Conservation (phyloP, 2,113 vertebrate genomes). For the Danio rerio region DNA sequence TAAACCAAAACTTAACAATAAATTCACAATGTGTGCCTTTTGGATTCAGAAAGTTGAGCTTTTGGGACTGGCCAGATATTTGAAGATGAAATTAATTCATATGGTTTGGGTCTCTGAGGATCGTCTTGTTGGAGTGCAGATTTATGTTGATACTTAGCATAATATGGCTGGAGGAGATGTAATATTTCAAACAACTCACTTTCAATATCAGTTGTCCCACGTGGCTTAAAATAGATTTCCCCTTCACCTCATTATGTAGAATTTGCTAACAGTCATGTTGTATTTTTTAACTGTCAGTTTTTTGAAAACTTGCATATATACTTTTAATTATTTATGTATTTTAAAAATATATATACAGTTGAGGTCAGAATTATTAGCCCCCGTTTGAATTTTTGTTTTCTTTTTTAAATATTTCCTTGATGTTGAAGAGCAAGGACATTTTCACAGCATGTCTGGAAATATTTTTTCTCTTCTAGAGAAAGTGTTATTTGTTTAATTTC, state of each 20-base stretch:
- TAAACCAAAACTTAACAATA: neutral
- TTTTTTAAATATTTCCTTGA: too few species aligned
- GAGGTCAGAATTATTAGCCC: too few species aligned
- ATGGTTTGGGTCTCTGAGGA: neutral
- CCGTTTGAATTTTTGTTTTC: too few species aligned
- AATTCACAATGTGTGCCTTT: neutral
- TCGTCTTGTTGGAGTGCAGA: neutral
- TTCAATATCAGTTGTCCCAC: neutral
- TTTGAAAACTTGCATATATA: neutral
- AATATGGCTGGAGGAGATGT: neutral
- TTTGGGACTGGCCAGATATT: neutral
- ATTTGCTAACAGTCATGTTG: neutral
- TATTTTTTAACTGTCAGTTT: neutral
- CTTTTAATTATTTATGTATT: too few species aligned
- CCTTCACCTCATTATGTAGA: neutral
- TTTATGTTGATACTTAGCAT: slow-evolving; percentile 14
- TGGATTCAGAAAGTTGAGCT: neutral
- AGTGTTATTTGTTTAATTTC: too few species aligned
- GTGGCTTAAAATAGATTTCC: neutral
- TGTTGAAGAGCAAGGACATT: too few species aligned
- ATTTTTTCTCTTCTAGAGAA: too few species aligned
- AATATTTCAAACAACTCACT: slow-evolving; percentile 21
- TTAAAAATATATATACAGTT: too few species aligned
- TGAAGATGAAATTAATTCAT: neutral
- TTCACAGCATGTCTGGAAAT: too few species aligned